phyloP scores from a whole-genome alignment of 2,113 vertebrate genomes.

The Sarotherodon lohbergeri region DNA sequence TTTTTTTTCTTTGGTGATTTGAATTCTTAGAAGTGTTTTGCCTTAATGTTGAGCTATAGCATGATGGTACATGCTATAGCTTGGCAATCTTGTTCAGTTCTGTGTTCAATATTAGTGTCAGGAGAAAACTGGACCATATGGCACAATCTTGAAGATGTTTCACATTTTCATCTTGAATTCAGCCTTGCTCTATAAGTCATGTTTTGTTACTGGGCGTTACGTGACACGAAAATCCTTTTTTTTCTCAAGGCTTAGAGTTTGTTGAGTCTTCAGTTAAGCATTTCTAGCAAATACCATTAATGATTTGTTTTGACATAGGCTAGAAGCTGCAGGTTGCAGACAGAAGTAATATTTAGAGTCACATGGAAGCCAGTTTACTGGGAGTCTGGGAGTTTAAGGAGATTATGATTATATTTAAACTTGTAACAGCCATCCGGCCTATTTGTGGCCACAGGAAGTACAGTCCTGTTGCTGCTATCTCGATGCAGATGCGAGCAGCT shows the following conservation, averaged over 20 bases:
- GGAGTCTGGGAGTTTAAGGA: conserved; percentile 19
- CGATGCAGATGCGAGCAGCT: conserved; percentile 18
- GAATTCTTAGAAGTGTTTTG: background rate
- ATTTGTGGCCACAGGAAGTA: background rate
- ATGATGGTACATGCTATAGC: background rate
- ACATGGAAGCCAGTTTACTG: background rate
- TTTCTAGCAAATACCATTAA: background rate
- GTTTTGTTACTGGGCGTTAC: background rate
- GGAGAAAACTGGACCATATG: background rate
- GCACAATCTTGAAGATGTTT: background rate
- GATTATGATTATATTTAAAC: conserved; percentile 33
- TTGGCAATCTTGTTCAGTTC: background rate
- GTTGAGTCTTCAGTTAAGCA: background rate
- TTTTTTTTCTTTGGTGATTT: background rate
- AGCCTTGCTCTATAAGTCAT: background rate
- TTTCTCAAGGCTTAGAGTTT: background rate
- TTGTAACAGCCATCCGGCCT: background rate
- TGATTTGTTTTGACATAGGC: conserved; percentile 4
- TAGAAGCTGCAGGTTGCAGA: background rate
- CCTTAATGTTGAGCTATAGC: background rate
- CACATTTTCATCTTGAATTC: background rate
- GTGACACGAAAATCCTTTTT: background rate
- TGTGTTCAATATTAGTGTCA: background rate
- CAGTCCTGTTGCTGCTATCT: background rate
- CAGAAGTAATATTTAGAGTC: conserved; percentile 4